Base-by-base conservation (phyloP, 2,888 invertebrate species). In the Dascillus cervinus region DNA sequence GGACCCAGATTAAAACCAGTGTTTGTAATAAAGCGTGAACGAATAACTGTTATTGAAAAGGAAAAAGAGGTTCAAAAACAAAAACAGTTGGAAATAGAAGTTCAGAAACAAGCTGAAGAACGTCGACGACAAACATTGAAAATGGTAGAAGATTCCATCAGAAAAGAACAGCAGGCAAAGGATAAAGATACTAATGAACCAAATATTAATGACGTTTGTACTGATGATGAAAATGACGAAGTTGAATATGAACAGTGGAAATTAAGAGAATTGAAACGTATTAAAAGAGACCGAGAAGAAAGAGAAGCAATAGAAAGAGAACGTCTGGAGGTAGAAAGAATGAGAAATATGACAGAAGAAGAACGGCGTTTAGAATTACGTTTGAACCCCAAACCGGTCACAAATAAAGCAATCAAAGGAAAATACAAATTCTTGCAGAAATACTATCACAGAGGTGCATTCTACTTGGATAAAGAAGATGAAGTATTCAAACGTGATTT, bases 371-470 rank as follows among this genome's bases (percentile, higher is more conserved):
- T 85, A 33, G 96, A 96, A 57, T 69, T 84, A 33, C 77, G 92
- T 29, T 66, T 85, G 32, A 96, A 97, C 70, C 97, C 97, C 0
- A 95, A 94, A 65, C 58, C 75, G 8, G 74, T 97, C 37, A 91
- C 92, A 3, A 99, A 99, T 67, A 94, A 96, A 62, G 82, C 90
- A 0, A 76, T 81, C 29, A 96, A 96, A 67, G 96, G 98, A 38
- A 98, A 98, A 70, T 98, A 98, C 73, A 97, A 97, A 67, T 99
- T 97, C 69, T 69, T 99, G 49, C 98, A 99, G 69, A 99, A 99
- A 62, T 99, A 98, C 65, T 99, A 94, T 63, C 98, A 99, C 73
- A 82, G 98, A 57, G 98, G 98, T 65, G 97, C 92, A 2, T 99
- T 98, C 75, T 98, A 91, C 62, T 71, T 99, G 76, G 90, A 95